Percentiles rank a stretch among this genome's conserved stretches.
Conservation (phyloP, 2,888 invertebrate species). For the Pristionchus arcanus region DNA sequence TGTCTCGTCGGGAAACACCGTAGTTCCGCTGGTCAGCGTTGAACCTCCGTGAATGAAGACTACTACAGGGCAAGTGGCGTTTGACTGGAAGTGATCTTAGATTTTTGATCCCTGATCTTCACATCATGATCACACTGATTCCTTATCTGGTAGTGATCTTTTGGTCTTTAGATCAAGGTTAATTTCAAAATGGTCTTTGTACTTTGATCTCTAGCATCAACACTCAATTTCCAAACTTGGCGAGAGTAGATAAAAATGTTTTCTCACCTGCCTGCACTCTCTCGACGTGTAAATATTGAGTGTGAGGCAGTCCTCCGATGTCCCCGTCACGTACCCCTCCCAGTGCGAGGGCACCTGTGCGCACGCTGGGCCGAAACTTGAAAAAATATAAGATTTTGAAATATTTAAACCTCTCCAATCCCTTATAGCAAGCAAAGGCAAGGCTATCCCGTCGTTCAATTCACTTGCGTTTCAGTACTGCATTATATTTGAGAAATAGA, state of each 20-base stretch:
- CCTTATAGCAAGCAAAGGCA: no score
- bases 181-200: no score
- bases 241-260: no score
- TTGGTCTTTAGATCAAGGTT: no score
- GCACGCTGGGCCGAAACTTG: conserved; percentile 32
- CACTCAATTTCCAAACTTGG: no score
- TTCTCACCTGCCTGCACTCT: background rate
- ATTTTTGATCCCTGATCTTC: background rate
- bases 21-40: background rate
- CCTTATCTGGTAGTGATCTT: background rate
- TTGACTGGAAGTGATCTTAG: background rate
- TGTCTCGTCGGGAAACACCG: background rate
- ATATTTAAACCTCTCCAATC: no score
- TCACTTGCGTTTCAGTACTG: background rate
- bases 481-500: background rate
- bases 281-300: background rate
- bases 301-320: conserved; percentile 17
- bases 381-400: background rate
- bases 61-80: background rate
- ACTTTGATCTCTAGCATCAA: no score
- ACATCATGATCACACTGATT: background rate
- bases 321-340: background rate
- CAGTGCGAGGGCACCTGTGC: background rate
- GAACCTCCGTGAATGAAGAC: conserved; percentile 36
- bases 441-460: background rate